phyloP scores from a whole-genome alignment of 2,113 vertebrate genomes.

The cattle (Bos taurus) region DNA sequence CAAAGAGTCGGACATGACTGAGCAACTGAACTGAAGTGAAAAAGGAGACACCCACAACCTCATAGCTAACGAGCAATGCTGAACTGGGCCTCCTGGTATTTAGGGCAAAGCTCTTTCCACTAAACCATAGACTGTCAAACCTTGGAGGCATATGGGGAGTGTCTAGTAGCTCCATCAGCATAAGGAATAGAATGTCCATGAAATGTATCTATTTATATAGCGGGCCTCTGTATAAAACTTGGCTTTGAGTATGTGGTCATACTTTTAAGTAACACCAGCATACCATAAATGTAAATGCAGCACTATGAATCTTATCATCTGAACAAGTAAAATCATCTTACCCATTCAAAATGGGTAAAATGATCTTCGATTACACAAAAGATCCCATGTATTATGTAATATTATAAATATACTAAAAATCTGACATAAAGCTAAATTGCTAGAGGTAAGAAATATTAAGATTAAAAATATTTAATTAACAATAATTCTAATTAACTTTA shows the following conservation, averaged over 20 bases:
- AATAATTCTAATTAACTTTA: neutral
- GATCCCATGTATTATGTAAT: neutral
- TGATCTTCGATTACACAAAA: neutral
- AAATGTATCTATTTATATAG: neutral
- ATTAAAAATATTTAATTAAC: neutral
- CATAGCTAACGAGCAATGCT: neutral
- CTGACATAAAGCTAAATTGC: neutral
- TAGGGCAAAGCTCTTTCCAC: neutral
- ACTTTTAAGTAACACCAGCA: neutral
- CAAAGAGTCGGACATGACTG: too few species aligned
- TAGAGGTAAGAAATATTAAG: neutral
- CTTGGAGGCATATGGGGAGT: neutral
- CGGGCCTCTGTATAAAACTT: neutral
- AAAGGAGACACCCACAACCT: neutral
- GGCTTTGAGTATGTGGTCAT: neutral
- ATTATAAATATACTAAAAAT: neutral
- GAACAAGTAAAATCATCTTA: neutral
- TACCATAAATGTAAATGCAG: neutral
- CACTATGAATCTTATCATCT: neutral
- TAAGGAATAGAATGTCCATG: neutral
- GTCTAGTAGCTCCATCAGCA: neutral
- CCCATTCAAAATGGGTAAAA: neutral
- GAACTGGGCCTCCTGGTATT: neutral
- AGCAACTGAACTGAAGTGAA: too few species aligned
- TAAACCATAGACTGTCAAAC: neutral